A percentile compares a stretch with the other conserved stretches of the same genome.
phyloP scores from a whole-genome alignment of 2,113 vertebrate genomes.

The Platycercus adscitus region DNA sequence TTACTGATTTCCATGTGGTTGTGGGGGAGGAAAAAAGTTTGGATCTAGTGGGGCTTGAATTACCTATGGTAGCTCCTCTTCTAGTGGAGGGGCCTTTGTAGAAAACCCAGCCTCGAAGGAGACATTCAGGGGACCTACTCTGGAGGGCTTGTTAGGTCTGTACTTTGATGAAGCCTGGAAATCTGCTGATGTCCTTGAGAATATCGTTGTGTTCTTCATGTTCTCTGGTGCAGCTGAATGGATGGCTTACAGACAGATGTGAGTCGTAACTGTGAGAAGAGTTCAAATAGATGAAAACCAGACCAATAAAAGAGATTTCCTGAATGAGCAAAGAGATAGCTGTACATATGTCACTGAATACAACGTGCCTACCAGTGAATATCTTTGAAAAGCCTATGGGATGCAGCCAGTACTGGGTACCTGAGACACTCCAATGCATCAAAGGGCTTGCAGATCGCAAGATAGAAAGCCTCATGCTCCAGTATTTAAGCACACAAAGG shows the following conservation, averaged over 20 bases:
- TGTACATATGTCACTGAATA: neutral
- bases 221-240: neutral
- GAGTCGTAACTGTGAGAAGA: neutral
- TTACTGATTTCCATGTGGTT: neutral
- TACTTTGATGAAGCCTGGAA: neutral
- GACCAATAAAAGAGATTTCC: neutral
- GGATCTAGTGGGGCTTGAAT: neutral
- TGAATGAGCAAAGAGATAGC: neutral
- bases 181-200: neutral
- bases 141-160: neutral
- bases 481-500: neutral
- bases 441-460: neutral
- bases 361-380: neutral
- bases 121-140: neutral
- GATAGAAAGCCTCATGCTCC: neutral
- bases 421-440: neutral
- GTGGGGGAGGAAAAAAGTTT: neutral
- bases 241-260: neutral
- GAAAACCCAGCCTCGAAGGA: neutral
- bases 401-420: neutral
- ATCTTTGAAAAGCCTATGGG: neutral
- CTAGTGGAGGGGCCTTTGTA: neutral
- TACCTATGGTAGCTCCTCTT: neutral
- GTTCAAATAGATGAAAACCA: neutral
- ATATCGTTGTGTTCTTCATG: neutral